phyloP scores from a whole-genome alignment of 2,113 vertebrate species.

The Carettochelys insculpta region DNA sequence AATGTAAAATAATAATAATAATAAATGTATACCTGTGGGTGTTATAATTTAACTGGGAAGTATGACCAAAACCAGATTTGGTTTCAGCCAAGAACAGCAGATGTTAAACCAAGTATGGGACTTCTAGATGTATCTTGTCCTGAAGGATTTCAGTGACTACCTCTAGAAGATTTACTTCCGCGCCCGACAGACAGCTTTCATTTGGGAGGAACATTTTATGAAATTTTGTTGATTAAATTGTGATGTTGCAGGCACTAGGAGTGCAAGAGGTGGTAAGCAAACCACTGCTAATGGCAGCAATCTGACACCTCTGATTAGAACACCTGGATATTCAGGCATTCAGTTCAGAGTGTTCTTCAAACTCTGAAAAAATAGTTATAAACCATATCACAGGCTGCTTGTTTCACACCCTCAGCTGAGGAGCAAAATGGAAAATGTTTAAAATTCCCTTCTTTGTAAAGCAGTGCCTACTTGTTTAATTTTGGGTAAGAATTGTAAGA shows the following conservation, averaged over 20 bases:
- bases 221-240: neutral
- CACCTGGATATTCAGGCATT: neutral
- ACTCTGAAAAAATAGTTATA: neutral
- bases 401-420: neutral
- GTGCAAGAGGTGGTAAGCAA: neutral
- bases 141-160: neutral
- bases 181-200: too few relatives aligned
- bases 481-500: too few relatives aligned
- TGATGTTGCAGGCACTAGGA: neutral
- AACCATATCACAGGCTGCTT: neutral
- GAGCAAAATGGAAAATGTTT: neutral
- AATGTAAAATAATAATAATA: conserved; percentile 14
- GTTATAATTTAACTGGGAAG: conserved; percentile 10
- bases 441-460: neutral
- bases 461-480: neutral
- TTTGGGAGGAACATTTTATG: neutral
- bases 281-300: neutral
- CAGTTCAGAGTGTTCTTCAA: neutral
- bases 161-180: too few relatives aligned
- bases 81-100: conserved; percentile 37
- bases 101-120: neutral
- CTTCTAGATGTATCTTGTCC: neutral
- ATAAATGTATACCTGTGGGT: neutral
- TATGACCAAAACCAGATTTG: neutral
- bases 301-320: neutral